A percentile compares a stretch with the other conserved stretches of the same genome.
phyloP scores from a whole-genome alignment of 2,888 invertebrate genomes.

The Resseliella maxima region DNA sequence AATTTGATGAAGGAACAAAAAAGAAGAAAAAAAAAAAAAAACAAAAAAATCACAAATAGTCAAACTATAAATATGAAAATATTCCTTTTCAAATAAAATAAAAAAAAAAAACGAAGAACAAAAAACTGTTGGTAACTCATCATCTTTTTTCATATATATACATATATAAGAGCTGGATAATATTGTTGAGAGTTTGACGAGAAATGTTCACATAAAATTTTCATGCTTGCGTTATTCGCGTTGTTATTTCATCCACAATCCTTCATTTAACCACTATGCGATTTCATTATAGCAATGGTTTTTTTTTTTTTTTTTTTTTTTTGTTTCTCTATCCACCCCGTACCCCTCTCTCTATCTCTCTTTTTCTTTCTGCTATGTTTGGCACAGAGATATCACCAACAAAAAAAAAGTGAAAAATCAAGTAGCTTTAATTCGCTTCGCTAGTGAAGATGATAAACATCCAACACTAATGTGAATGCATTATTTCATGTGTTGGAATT shows the following conservation, averaged over 20 bases:
- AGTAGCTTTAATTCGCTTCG: not conserved
- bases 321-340: not conserved
- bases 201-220: conserved; percentile 36
- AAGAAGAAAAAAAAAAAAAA: not conserved
- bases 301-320: not conserved
- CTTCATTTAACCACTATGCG: not conserved
- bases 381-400: not conserved
- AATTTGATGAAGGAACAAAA: not conserved
- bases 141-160: not conserved
- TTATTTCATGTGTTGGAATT: conserved; percentile 23
- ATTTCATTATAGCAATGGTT: conserved; percentile 2
- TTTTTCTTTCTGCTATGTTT: not conserved
- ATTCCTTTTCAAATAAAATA: not conserved
- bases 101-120: not conserved
- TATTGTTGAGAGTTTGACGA: not conserved
- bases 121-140: not conserved
- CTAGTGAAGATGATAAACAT: not conserved
- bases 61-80: not conserved
- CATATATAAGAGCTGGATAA: not conserved
- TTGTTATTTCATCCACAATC: not conserved
- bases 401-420: not conserved
- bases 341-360: too few species aligned
- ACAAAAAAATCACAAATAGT: not conserved
- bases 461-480: not conserved
- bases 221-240: not conserved